Percentiles rank a stretch among this genome's conserved stretches.
These are phyloP conservation scores for Yponomeuta cagnagella DNA, from an alignment of 2,888 invertebrate species.

Conservation along the genomic window DNA sequence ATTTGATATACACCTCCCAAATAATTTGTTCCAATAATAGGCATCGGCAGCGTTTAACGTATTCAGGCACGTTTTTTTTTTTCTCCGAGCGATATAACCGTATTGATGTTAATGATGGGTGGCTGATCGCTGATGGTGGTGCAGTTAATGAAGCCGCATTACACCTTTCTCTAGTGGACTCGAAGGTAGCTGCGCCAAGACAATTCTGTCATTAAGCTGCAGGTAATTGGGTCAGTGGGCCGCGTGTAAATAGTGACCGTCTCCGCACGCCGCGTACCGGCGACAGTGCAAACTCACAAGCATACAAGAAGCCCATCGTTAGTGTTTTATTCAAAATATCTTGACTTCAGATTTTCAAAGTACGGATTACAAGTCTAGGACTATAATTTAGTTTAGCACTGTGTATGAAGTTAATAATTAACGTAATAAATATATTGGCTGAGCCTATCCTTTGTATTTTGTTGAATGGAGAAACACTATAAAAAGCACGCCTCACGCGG, in stretches of 20 bases:
- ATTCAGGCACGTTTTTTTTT: not conserved
- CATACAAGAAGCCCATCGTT: not conserved
- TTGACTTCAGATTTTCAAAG: no score
- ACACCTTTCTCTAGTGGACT: slow-evolving; percentile 16
- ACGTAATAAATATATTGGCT: no score
- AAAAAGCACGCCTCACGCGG: no score
- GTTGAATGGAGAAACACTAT: no score
- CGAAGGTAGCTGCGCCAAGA: slow-evolving; percentile 57
- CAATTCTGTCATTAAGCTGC: slow-evolving; percentile 66
- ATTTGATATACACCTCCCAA: not conserved
- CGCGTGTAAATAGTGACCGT: slow-evolving; percentile 54
- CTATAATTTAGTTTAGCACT: no score
- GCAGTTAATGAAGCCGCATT: slow-evolving; percentile 4
- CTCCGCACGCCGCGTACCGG: slow-evolving; percentile 6
- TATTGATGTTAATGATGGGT: not conserved
- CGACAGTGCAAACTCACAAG: not conserved
- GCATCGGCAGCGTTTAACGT: not conserved
- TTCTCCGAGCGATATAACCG: not conserved
- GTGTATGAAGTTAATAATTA: no score
- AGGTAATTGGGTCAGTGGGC: slow-evolving; percentile 69
- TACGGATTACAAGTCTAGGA: no score
- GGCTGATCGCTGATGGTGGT: not conserved
- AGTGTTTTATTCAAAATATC: no score
- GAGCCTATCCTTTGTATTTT: no score
- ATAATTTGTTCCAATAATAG: not conserved